Evolutionary conservation across 2,797 vertebrate genomes (phyloP), one percentile per base, ranked within the genome.

Genomic region (Hafferia zeledoni): DNA sequence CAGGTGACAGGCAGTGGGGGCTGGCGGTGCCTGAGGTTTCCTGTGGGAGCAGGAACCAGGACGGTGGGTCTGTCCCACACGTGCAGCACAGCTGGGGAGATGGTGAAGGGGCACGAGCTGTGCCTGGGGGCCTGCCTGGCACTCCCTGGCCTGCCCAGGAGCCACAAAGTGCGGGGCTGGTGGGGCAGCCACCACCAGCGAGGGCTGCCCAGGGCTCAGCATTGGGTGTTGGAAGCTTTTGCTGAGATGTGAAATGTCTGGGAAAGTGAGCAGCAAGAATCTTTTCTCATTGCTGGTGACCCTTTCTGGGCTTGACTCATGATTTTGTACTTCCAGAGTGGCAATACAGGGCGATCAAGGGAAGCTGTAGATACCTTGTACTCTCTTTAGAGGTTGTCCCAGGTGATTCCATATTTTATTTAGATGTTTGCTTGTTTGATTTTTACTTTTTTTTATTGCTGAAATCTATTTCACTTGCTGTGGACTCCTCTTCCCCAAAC

Each of bases 61-160:
- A 1, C 2, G 7, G 5, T 31, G 28, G 25, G 37, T 44, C 28
- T 39, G 55, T 35, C 24, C 22, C 41, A 1, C 14, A 5, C 4
- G 5, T 2, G 17, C 30, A 53, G 39, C 44, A 0, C 6, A 17
- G 46, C 25, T 33, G 44, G 27, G 43, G 24, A 49, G 47, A n/a
- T 35, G 52, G 22, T 47, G 39, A 8, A 30, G 55, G 47, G 19
- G 12, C 35, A 24, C 1, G 8, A 46, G 30, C 43, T 5, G 4
- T 59, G 30, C 25, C 70, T 65, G 47, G 43, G 33, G n/a, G 30
- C 24, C 53, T 27, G 31, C 11, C 60, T 80, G 60, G 24, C 52
- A 16, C 31, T 44, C 23, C 27, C 28, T 65, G 44, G 10, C 37
- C 44, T 46, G 37, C 31, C 13, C 16, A 15, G 67, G 9, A 53